These are phyloP conservation scores for Griposia aprilina DNA, from an alignment of 2,888 invertebrate species.

Conservation along the genomic window DNA sequence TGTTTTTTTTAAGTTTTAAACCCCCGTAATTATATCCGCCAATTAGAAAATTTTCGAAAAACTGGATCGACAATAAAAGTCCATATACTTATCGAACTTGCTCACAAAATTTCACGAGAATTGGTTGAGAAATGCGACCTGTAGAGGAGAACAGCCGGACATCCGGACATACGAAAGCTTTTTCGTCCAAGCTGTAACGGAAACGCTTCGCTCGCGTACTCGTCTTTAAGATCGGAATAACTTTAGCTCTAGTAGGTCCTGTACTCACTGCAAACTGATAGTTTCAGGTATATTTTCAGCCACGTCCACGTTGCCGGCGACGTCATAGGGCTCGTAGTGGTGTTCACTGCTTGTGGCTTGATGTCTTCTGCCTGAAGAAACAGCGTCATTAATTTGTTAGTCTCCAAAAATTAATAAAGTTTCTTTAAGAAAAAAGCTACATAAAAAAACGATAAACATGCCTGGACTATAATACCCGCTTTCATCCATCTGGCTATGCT, in stretches of 20 bases:
- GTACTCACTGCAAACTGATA: constrained; percentile 81
- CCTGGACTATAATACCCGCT: constrained; percentile 89
- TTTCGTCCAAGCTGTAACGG: no score
- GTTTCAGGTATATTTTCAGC: constrained; percentile 85
- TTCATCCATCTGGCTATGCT: constrained; percentile 88
- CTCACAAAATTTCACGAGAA: no score
- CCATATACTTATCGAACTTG: no score
- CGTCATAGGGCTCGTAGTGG: constrained; percentile 85
- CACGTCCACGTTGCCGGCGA: constrained; percentile 75
- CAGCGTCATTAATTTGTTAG: neutral
- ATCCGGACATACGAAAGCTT: no score
- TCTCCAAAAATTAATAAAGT: neutral
- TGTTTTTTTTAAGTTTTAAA: no score
- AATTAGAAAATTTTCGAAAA: no score
- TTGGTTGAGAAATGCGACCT: no score
- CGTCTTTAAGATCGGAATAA: neutral
- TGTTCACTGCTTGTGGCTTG: constrained; percentile 76
- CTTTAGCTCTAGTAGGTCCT: neutral
- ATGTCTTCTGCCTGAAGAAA: constrained; percentile 79
- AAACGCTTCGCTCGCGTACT: neutral
- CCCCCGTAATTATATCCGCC: no score
- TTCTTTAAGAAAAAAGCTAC: neutral
- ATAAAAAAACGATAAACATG: constrained; percentile 55
- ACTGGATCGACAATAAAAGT: no score
- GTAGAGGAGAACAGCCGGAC: no score